A percentile compares a stretch with the other conserved stretches of the same genome.
Conservation (phyloP, 2,797 vertebrate species). For the Gila robusta region DNA sequence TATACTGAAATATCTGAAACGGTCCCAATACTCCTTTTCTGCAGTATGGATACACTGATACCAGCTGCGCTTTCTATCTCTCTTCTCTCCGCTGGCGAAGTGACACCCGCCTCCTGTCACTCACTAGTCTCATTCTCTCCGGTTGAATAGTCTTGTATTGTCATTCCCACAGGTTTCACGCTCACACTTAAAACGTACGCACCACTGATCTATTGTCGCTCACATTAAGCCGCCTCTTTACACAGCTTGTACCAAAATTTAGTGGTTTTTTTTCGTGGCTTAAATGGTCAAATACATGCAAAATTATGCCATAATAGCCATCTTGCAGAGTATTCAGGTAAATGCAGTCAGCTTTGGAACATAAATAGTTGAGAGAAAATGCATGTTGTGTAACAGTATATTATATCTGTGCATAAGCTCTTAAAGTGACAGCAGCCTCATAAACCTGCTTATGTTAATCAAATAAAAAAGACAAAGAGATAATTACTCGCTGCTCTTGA, state of each 20-base stretch:
- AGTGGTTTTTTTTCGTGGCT: not conserved
- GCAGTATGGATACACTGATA: too few species aligned
- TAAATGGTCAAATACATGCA: not conserved
- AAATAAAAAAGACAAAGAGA: not conserved
- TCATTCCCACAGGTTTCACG: not conserved
- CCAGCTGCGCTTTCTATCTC: too few species aligned
- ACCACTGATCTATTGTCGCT: not conserved
- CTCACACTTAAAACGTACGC: not conserved
- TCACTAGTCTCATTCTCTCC: too few species aligned
- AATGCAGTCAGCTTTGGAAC: not conserved
- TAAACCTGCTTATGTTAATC: not conserved
- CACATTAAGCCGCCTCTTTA: not conserved
- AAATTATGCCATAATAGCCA: not conserved
- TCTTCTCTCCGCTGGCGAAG: too few species aligned
- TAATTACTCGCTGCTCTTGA: not conserved
- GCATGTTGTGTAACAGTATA: not conserved
- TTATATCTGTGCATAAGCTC: not conserved
- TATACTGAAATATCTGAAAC: too few species aligned
- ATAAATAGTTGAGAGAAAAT: not conserved
- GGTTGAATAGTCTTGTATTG: too few species aligned
- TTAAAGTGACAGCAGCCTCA: not conserved
- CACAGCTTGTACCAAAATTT: not conserved
- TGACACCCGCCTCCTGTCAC: too few species aligned
- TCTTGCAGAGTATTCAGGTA: not conserved
- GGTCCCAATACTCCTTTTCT: too few species aligned